phyloP scores from a whole-genome alignment of 2,888 invertebrate species.

The Lobophora halterata region DNA sequence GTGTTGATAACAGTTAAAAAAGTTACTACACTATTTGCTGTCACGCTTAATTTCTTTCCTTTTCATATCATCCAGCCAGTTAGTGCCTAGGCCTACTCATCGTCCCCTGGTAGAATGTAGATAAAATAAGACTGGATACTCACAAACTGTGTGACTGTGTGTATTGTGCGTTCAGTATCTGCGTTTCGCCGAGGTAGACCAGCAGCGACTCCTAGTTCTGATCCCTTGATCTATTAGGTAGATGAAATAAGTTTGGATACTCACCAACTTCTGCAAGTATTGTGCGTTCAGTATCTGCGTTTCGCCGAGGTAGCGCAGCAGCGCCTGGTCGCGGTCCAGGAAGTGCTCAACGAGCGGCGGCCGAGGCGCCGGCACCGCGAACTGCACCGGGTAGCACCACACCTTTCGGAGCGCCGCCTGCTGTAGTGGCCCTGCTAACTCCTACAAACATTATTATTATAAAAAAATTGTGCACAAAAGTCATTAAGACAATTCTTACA shows the following conservation, averaged over 20 bases:
- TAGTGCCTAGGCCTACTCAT: too few relatives aligned
- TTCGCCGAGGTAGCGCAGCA: conserved; percentile 93
- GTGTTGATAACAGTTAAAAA: too few relatives aligned
- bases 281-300: conserved; percentile 91
- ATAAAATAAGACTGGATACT: too few relatives aligned
- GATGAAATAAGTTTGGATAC: too few relatives aligned
- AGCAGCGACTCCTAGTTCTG: conserved; percentile 91
- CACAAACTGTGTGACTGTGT: conserved; percentile 96
- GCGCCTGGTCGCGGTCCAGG: conserved; percentile 91
- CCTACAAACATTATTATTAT: conserved; percentile 47
- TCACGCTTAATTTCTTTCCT: too few relatives aligned
- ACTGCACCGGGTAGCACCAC: conserved; percentile 97
- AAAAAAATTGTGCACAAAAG: too few relatives aligned
- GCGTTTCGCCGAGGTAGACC: conserved; percentile 92
- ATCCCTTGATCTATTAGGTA: too few relatives aligned
- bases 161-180: conserved; percentile 92
- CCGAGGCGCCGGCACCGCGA: conserved; percentile 91
- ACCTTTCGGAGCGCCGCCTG: conserved; percentile 91
- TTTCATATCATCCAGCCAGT: too few relatives aligned
- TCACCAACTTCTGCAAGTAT: conserved; percentile 95
- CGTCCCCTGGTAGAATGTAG: too few relatives aligned
- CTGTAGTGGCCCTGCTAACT: conserved; percentile 83
- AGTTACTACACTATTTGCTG: too few relatives aligned
- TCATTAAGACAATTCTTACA: too few relatives aligned
- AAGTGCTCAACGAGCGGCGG: conserved; percentile 93